Percentiles rank a stretch among this genome's conserved stretches.
Evolutionary conservation across 1,140 invertebrate genomes (phyloP).

Genomic region (Oppia nitens): DNA sequence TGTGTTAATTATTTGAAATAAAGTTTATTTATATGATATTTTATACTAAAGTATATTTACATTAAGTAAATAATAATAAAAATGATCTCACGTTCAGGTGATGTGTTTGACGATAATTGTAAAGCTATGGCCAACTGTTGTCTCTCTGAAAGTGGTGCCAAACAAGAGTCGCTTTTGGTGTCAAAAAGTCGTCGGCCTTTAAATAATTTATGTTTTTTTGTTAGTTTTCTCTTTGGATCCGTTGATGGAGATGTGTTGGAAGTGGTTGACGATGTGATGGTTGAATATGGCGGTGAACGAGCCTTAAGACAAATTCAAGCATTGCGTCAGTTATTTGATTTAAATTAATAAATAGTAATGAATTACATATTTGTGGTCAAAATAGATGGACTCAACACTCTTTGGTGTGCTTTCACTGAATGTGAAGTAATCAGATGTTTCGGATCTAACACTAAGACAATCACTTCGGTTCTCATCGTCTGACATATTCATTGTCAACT

Average conservation of each 20-base stretch:
- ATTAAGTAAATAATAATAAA: too few relatives aligned
- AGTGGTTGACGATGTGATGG: background rate
- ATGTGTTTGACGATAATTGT: background rate
- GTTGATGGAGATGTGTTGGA: background rate
- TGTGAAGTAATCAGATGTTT: conserved; percentile 7
- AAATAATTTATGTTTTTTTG: background rate
- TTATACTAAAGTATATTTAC: too few relatives aligned
- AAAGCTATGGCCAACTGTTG: background rate
- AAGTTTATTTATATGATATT: too few relatives aligned
- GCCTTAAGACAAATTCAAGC: background rate
- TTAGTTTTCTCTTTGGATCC: background rate
- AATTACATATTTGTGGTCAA: background rate
- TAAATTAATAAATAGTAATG: background rate
- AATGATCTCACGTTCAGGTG: too few relatives aligned
- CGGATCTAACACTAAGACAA: too few relatives aligned
- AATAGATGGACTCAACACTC: background rate
- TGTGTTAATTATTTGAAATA: too few relatives aligned
- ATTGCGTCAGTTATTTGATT: background rate
- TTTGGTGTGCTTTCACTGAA: conserved; percentile 8
- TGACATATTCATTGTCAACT: too few relatives aligned
- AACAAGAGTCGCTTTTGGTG: background rate
- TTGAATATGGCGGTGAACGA: background rate
- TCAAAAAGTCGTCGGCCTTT: background rate
- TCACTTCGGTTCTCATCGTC: background rate
- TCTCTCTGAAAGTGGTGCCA: background rate